phyloP scores from a whole-genome alignment of 2,113 vertebrate genomes.

The Lota lota region DNA sequence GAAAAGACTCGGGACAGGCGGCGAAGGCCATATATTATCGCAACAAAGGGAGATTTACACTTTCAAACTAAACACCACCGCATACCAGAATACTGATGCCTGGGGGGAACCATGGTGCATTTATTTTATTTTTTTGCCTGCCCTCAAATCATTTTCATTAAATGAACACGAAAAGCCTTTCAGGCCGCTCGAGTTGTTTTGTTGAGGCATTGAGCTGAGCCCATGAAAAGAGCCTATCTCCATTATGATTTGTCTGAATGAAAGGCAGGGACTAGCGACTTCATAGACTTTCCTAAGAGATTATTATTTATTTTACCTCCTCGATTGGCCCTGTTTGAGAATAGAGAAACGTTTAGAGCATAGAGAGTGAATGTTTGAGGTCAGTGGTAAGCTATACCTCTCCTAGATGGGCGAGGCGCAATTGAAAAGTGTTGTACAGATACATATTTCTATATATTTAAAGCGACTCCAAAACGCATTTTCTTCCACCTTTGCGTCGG shows the following conservation, averaged over 20 bases:
- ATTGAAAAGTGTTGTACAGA: neutral
- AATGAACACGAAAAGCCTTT: conserved; percentile 98
- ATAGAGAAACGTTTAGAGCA: conserved; percentile 49
- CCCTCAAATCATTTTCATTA: conserved; percentile 93
- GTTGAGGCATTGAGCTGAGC: conserved; percentile 79
- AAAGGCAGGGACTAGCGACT: conserved; percentile 63
- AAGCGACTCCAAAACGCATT: neutral
- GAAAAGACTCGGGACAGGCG: conserved; percentile 96
- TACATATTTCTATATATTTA: neutral
- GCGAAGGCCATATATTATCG: conserved; percentile 97
- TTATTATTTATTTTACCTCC: conserved; percentile 62
- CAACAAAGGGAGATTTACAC: conserved; percentile 98
- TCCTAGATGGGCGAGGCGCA: conserved; percentile 15
- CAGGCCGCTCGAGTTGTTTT: conserved; percentile 91
- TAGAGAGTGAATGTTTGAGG: conserved; percentile 21
- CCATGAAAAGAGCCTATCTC: conserved; percentile 85
- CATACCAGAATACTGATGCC: conserved; percentile 93
- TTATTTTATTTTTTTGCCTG: conserved; percentile 74
- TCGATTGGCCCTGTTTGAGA: conserved; percentile 47
- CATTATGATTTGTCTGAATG: conserved; percentile 84
- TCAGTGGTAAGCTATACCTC: conserved; percentile 36
- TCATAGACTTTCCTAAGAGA: conserved; percentile 73
- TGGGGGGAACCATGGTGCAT: conserved; percentile 54
- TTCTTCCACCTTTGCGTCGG: neutral
- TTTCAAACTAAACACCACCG: conserved; percentile 98